Percentiles rank a stretch among this genome's conserved stretches.
Conservation (phyloP, 2,113 vertebrate genomes). For the Diadophis punctatus region DNA sequence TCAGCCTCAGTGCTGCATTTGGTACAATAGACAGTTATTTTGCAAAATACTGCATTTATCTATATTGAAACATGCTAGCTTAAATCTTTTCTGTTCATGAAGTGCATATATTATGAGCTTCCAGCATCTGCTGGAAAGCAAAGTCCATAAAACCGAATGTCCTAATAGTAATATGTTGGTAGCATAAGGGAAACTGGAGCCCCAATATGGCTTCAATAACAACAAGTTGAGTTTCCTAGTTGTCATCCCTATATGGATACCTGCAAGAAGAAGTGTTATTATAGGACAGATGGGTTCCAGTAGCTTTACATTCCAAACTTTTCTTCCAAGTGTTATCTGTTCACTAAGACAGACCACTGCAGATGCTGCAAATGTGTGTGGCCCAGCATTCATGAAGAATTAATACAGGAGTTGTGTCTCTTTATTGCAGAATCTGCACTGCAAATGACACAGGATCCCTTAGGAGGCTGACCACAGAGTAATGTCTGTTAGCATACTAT, state of each 20-base stretch:
- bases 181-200: constrained; percentile 49
- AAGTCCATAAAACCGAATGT: constrained; percentile 57
- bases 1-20: not conserved
- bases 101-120: not conserved
- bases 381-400: constrained; percentile 68
- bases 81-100: not conserved
- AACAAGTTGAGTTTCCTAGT: constrained; percentile 51
- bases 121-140: not conserved
- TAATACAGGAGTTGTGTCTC: constrained; percentile 59
- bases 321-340: constrained; percentile 24
- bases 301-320: fast-evolving
- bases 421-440: constrained; percentile 59
- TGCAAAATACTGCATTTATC: not conserved
- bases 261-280: constrained; percentile 30
- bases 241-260: constrained; percentile 64
- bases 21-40: not conserved
- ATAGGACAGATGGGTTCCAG: constrained; percentile 5
- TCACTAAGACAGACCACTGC: constrained; percentile 64
- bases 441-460: constrained; percentile 68
- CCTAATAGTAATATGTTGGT: constrained; percentile 59
- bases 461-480: constrained; percentile 56
- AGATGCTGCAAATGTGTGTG: constrained; percentile 53
- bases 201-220: constrained; percentile 13
- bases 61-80: not conserved
- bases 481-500: constrained; percentile 53